Evolutionary conservation across 2,797 vertebrate species (phyloP).

Genomic region (Typhlichthys subterraneus): DNA sequence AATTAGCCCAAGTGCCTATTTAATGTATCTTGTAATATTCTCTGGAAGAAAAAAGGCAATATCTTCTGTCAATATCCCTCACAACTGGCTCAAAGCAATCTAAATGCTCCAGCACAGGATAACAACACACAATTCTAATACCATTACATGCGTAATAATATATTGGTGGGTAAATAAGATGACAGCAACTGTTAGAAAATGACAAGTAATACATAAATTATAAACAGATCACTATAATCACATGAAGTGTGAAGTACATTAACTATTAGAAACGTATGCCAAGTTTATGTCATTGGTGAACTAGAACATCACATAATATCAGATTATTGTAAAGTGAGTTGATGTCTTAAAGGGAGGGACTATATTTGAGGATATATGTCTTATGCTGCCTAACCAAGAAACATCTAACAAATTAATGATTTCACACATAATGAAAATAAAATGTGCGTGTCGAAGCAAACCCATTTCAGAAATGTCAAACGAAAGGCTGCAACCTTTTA

Average conservation of each 20-base stretch:
- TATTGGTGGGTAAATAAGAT: constrained; percentile 9
- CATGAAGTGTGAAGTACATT: background rate
- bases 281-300: too few relatives aligned
- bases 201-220: background rate
- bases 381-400: too few relatives aligned
- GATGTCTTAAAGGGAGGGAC: too few relatives aligned
- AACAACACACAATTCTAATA: constrained; percentile 17
- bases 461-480: constrained; percentile 67
- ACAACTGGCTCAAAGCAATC: constrained; percentile 15
- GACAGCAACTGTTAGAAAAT: constrained; percentile 2
- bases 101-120: constrained; percentile 3
- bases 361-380: too few relatives aligned
- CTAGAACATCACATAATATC: too few relatives aligned
- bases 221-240: constrained; percentile 1
- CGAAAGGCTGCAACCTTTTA: constrained; percentile 61
- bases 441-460: constrained; percentile 37
- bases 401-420: too few relatives aligned
- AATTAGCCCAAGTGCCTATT: constrained; percentile 36
- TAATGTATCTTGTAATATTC: constrained; percentile 20
- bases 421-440: too few relatives aligned
- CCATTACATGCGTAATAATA: constrained; percentile 14
- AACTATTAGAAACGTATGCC: too few relatives aligned
- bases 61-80: constrained; percentile 20
- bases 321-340: too few relatives aligned
- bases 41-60: constrained; percentile 23